A percentile compares a stretch with the other conserved stretches of the same genome.
phyloP scores from a whole-genome alignment of 2,797 vertebrate species.

The Pseudochirops corinnae region DNA sequence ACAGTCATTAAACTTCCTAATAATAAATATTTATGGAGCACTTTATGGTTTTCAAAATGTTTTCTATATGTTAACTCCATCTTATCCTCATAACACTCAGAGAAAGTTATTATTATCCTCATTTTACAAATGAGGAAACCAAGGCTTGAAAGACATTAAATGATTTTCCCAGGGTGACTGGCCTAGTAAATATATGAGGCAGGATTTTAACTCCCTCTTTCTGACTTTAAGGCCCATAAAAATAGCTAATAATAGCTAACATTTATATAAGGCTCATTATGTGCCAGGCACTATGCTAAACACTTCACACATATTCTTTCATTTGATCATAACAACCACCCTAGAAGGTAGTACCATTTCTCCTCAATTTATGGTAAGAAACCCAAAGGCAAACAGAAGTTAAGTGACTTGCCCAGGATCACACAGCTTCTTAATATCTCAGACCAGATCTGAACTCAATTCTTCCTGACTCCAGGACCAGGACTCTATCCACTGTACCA shows the following conservation, averaged over 20 bases:
- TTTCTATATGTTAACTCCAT: not conserved
- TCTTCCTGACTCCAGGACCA: not conserved
- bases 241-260: not conserved
- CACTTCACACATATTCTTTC: not conserved
- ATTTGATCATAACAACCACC: not conserved
- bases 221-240: not conserved
- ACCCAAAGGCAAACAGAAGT: not conserved
- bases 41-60: not conserved
- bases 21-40: not conserved
- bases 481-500: not conserved
- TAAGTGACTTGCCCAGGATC: not conserved
- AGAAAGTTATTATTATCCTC: not conserved
- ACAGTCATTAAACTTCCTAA: not conserved
- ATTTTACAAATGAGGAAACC: not conserved
- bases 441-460: not conserved
- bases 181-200: not conserved
- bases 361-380: not conserved
- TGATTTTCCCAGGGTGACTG: not conserved
- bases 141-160: not conserved
- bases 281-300: not conserved
- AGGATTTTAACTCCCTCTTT: not conserved
- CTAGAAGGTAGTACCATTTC: not conserved
- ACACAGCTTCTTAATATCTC: not conserved
- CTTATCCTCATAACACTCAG: not conserved
- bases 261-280: not conserved